These are phyloP conservation scores for Cossypha polioptera DNA, from an alignment of 2,797 vertebrate species.

Conservation along the genomic window DNA sequence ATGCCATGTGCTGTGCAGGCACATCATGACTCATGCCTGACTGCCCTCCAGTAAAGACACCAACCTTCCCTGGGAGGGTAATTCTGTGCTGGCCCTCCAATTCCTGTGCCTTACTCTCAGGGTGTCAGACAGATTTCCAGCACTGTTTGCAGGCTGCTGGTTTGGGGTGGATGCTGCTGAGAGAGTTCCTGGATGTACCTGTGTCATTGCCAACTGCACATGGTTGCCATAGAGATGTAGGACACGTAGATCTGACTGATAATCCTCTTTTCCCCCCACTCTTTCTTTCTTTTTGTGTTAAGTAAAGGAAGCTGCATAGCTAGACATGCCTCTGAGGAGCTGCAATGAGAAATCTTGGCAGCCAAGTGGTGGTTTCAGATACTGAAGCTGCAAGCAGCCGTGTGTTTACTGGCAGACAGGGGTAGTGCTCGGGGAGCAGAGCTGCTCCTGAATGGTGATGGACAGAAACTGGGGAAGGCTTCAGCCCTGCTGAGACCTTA, in stretches of 20 bases:
- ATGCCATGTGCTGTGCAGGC: not conserved
- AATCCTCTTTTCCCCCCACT: not conserved
- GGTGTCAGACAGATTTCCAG: not conserved
- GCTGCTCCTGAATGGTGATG: not conserved
- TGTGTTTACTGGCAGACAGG: not conserved
- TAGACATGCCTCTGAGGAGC: not conserved
- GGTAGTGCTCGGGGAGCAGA: not conserved
- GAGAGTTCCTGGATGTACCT: not conserved
- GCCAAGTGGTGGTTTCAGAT: not conserved
- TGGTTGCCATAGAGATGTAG: conserved; percentile 68
- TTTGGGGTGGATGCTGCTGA: not conserved
- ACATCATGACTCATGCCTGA: not conserved
- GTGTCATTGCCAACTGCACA: not conserved
- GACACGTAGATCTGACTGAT: not conserved
- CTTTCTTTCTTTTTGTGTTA: not conserved
- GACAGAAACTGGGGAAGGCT: not conserved
- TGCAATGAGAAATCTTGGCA: not conserved
- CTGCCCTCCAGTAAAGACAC: not conserved
- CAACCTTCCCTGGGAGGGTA: not conserved
- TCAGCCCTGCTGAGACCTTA: not conserved
- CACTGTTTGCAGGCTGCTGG: not conserved
- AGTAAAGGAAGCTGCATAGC: not conserved
- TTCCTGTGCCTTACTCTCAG: not conserved
- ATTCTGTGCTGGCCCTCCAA: not conserved
- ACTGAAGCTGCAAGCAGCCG: not conserved